A percentile compares a stretch with the other conserved stretches of the same genome.
Conservation (phyloP, 2,113 vertebrate species). For the Eulemur rufifrons region DNA sequence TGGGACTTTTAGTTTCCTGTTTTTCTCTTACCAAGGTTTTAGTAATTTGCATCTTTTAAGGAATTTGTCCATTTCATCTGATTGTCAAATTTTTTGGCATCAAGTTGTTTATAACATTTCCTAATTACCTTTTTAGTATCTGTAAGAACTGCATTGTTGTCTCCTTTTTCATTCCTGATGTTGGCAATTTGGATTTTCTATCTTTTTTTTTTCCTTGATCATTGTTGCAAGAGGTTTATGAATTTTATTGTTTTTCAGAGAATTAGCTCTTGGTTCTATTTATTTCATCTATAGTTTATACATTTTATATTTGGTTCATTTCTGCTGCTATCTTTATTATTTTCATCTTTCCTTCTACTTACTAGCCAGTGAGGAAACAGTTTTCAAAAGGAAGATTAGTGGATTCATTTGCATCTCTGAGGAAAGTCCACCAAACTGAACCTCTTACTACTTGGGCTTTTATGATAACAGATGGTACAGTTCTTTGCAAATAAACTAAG, state of each 20-base stretch:
- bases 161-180: not conserved
- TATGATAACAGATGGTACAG: not conserved
- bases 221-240: not conserved
- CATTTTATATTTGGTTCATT: not conserved
- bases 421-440: not conserved
- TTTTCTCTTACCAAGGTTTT: not conserved
- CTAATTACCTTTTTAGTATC: not conserved
- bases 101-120: constrained; percentile 16
- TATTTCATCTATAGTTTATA: not conserved
- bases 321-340: not conserved
- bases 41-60: constrained; percentile 32
- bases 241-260: constrained; percentile 4
- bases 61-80: not conserved
- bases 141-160: not conserved
- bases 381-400: not conserved
- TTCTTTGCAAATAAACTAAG: not conserved
- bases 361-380: not conserved
- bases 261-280: not conserved
- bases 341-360: not conserved
- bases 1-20: not conserved
- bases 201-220: not conserved
- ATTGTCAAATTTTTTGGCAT: not conserved
- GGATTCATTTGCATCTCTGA: not conserved
- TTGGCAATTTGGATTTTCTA: not conserved
- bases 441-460: not conserved